Evolutionary conservation across 2,888 invertebrate species (phyloP), one percentile per base, ranked within the genome.

Genomic region (Dryobotodes eremita): DNA sequence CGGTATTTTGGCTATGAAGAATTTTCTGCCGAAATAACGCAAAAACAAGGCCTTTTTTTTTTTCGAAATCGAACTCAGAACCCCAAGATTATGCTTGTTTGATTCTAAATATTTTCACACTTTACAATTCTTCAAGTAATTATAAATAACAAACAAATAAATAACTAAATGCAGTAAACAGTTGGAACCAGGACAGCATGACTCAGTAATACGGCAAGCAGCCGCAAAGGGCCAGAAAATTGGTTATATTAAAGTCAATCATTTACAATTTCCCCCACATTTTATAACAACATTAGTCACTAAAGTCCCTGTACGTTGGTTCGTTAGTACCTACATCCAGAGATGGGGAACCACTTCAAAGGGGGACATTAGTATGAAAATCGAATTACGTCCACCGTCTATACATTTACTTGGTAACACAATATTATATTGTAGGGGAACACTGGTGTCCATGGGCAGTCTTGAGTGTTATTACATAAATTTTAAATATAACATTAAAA

Each of bases 331-430:
- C n/a, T n/a, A n/a, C 26, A 59, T 81, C 42, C 86, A 78, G 57
- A 70, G 71, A 78, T 76, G 80, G 78, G 59, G 50, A 71, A 79
- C 79, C 77, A 83, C 86, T 86, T 84, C 80, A 82, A 84, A 89
- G 79, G 66, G 57, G 64, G 62, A 65, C 88, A 90, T 90, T 91
- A 89, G 88, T 91, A 92, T 91, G 90, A 90, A 92, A 93, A 93
- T 93, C 86, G 84, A 93, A 89, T 93, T 93, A 92, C 79, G 80
- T 71, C 72, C 72, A 80, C 77, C 88, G 88, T 83, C 86, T 83
- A 85, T 83, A 89, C 88, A 90, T 90, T 91, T 88, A 90, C 88
- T 89, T 84, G 48, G 79, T 80, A 88, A 86, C 84, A 85, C 88
- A 90, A 86, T 78, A 89, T 88, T 88, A 89, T 89, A 87, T 85